Base-by-base conservation (phyloP, 2,797 vertebrate species). In the Linurgus olivaceus region DNA sequence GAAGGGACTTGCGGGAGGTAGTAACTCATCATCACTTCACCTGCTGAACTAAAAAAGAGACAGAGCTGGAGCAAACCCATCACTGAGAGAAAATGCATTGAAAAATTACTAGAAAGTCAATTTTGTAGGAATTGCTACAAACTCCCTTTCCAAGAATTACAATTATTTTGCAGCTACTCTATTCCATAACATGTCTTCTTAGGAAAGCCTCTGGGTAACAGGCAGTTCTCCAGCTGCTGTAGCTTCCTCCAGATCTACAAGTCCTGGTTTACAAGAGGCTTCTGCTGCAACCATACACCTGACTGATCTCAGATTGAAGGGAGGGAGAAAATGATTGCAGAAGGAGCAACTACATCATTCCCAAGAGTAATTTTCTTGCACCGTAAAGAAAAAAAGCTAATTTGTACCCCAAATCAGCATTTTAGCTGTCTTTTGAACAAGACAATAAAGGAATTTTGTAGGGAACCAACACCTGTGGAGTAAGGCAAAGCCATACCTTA, bases 371-470 rank as follows among this genome's bases (percentile, higher is more conserved):
- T 24, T 11, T 28, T 6, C 16, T 68, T 21, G 6, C 17, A 25
- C 11, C 1, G 1, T 7, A 25, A 42, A 61, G 7, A 33, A 40
- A n/a, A 15, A 55, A 48, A 24, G 9, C 7, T 48, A 18, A 47
- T 12, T 38, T n/a, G 21, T 14, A 48, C 1, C 4, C 25, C 8
- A n/a, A 25, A 18, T 8, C 8, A 8, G 29, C 0, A 3, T 13
- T 75, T 57, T 8, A 44, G 9, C 5, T 17, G 14, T 3, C 6
- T 26, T 29, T 33, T 8, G 5, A 18, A 2, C 5, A 20, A 16
- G n/a, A 5, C 11, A 35, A 8, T 1, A 5, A 0, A 65, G 31
- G 0, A 16, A 1, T 29, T 62, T 29, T 4, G 29, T 12, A 17
- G 23, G n/a, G 24, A 21, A 40, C 8, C 26, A 29, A 33, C 25